Percentiles rank a stretch among this genome's conserved stretches.
Conservation (phyloP, 2,888 invertebrate species). For the Melangyna quadrimaculata region DNA sequence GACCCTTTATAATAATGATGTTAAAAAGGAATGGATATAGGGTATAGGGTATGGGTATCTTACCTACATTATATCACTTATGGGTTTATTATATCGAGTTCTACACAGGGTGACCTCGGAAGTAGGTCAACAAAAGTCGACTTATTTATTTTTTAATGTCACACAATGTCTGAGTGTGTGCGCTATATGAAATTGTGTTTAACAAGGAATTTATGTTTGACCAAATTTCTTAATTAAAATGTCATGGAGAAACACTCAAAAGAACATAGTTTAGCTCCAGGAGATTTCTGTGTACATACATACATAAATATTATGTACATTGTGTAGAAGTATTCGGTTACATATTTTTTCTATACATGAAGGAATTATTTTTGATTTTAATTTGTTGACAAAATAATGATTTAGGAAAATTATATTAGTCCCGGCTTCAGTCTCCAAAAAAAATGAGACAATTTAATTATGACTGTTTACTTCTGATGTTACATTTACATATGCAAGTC, state of each 20-base stretch:
- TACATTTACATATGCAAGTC: no score
- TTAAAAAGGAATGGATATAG: background rate
- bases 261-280: background rate
- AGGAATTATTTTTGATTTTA: background rate
- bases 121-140: slow-evolving; percentile 1
- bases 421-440: no score
- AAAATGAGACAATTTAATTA: no score
- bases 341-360: no score
- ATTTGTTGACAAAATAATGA: no score
- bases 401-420: no score
- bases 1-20: no score
- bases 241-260: background rate
- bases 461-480: no score
- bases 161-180: background rate
- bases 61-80: background rate
- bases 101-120: background rate
- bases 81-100: background rate
- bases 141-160: background rate
- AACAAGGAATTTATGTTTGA: background rate
- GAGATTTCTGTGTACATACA: background rate
- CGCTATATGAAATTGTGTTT: background rate
- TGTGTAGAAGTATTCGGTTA: background rate
- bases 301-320: background rate
- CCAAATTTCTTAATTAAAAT: slow-evolving; percentile 4
- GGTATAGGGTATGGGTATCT: background rate